Evolutionary conservation across 2,797 vertebrate genomes (phyloP).

Genomic region (Heliangelus exortis): DNA sequence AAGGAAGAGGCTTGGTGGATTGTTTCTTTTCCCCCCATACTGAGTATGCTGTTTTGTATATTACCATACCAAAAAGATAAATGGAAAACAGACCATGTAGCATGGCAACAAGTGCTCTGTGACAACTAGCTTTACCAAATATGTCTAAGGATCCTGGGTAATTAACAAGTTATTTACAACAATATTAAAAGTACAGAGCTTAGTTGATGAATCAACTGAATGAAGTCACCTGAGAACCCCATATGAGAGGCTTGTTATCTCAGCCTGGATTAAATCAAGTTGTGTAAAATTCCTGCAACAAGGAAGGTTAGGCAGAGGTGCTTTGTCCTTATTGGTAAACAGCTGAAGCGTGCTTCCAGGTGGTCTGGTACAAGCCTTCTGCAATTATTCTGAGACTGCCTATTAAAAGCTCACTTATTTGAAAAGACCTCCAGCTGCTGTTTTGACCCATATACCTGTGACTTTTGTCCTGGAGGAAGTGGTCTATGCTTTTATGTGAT

Average conservation of each 20-base stretch:
- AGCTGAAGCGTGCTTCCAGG: slow-evolving; percentile 6
- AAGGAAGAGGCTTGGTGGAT: slow-evolving; percentile 37
- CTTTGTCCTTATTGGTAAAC: slow-evolving; percentile 8
- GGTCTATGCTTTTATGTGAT: slow-evolving; percentile 12
- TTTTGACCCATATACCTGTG: slow-evolving; percentile 35
- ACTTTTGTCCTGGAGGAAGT: slow-evolving; percentile 42
- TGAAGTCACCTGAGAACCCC: background rate
- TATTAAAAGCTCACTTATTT: background rate
- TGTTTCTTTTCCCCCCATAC: slow-evolving; percentile 27
- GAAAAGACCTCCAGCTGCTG: background rate
- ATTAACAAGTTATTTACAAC: background rate
- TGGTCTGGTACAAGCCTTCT: background rate
- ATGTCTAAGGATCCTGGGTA: background rate
- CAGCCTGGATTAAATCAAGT: background rate
- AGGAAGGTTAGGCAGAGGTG: background rate
- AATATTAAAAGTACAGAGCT: background rate
- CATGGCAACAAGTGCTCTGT: slow-evolving; percentile 32
- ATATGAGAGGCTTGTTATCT: background rate
- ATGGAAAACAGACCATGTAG: slow-evolving; percentile 38
- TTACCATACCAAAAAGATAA: slow-evolving; percentile 47
- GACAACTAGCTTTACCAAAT: slow-evolving; percentile 19
- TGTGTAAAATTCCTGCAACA: slow-evolving; percentile 13
- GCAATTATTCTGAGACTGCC: background rate
- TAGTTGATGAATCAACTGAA: slow-evolving; percentile 18
- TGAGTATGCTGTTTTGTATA: slow-evolving; percentile 39